Percentiles rank a stretch among this genome's conserved stretches.
Evolutionary conservation across 2,113 vertebrate genomes (phyloP).

Genomic region (Phylloscopus trochilus): DNA sequence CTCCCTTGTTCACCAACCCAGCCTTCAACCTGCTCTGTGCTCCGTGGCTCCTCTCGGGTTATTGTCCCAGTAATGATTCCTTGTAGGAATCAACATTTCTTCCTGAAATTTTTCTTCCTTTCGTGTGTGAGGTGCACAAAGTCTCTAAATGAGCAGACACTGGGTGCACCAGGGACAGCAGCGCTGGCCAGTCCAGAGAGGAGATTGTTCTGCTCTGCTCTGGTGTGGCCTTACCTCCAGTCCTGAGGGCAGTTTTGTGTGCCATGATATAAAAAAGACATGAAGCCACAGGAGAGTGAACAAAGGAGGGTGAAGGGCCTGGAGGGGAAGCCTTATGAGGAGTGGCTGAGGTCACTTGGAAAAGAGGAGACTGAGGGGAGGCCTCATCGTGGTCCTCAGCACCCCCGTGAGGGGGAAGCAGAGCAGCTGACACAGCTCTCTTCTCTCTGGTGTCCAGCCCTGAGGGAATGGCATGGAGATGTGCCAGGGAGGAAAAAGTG

Average conservation of each 20-base stretch:
- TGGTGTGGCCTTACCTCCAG: rapidly evolving
- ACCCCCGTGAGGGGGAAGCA: neutral
- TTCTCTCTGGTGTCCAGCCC: too few relatives aligned
- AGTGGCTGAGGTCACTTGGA: neutral
- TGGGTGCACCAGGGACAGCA: neutral
- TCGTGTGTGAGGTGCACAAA: rapidly evolving
- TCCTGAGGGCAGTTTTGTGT: neutral
- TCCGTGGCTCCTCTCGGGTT: neutral
- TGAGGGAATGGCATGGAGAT: neutral
- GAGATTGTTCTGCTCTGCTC: neutral
- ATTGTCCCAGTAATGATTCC: neutral
- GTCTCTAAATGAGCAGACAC: neutral
- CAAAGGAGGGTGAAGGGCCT: neutral
- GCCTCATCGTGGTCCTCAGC: neutral
- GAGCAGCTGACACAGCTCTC: rapidly evolving
- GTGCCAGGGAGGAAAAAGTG: neutral
- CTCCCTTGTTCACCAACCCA: neutral
- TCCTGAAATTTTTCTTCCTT: too few relatives aligned
- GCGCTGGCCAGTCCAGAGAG: rapidly evolving
- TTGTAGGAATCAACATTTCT: rapidly evolving
- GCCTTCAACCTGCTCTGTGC: neutral
- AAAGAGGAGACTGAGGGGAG: neutral
- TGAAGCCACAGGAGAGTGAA: neutral
- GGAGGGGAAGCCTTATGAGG: rapidly evolving
- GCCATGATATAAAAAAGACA: neutral